These are phyloP conservation scores for Speoplatyrhinus poulsoni DNA, from an alignment of 2,113 vertebrate genomes.

Conservation along the genomic window DNA sequence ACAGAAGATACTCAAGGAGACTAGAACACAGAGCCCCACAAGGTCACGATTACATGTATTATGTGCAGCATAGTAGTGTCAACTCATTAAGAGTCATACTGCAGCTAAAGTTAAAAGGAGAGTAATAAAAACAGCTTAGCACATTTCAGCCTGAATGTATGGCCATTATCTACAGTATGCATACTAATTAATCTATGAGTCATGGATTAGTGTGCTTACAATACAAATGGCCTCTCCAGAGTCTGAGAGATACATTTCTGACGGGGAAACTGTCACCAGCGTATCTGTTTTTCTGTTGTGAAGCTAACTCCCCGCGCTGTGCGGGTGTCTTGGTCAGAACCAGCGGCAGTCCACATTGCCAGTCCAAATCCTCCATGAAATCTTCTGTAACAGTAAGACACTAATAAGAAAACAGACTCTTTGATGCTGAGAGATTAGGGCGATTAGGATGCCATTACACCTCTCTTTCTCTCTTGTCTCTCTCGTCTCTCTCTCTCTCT, in stretches of 20 bases:
- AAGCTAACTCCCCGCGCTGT: constrained; percentile 55
- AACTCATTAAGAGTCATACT: not conserved
- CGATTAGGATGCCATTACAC: constrained; percentile 5
- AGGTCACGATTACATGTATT: constrained; percentile 32
- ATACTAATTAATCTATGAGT: constrained; percentile 59
- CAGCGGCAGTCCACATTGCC: constrained; percentile 64
- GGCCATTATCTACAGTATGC: constrained; percentile 35
- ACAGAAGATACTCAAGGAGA: constrained; percentile 68
- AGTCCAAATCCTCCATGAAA: constrained; percentile 72
- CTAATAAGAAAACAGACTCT: constrained; percentile 69
- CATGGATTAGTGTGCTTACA: constrained; percentile 52
- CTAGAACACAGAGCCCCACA: constrained; percentile 39
- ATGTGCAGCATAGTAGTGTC: constrained; percentile 17
- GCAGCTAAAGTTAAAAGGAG: constrained; percentile 22
- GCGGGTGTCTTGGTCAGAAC: constrained; percentile 49
- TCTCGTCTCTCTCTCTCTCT: constrained; percentile 20
- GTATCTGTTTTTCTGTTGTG: constrained; percentile 51
- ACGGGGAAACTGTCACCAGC: constrained; percentile 63
- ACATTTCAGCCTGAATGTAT: constrained; percentile 34
- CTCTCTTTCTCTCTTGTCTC: constrained; percentile 8
- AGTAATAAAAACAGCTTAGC: constrained; percentile 37
- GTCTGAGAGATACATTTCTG: constrained; percentile 50
- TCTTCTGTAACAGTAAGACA: constrained; percentile 69
- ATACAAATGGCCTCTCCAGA: constrained; percentile 39
- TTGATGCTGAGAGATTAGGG: constrained; percentile 69